A percentile compares a stretch with the other conserved stretches of the same genome.
Evolutionary conservation across 2,888 invertebrate genomes (phyloP).

Genomic region (Ligdia adustata): DNA sequence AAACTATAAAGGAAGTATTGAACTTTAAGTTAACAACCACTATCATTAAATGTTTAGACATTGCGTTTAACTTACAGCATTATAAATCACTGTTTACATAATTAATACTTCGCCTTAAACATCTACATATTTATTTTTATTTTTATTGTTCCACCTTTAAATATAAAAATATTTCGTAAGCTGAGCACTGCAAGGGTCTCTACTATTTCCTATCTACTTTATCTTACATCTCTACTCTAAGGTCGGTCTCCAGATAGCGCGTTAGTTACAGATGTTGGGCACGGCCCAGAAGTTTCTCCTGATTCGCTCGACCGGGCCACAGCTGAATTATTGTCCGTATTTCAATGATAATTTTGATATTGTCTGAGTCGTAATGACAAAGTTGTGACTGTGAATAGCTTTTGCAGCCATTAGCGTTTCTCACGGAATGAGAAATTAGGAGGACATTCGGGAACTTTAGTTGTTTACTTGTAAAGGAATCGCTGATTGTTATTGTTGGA

Average conservation of each 20-base stretch:
- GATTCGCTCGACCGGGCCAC: conserved; percentile 47
- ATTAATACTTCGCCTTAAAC: no score
- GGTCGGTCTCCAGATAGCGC: conserved; percentile 38
- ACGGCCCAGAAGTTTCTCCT: conserved; percentile 44
- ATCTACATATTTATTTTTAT: no score
- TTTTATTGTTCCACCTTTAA: no score
- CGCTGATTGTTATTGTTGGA: not conserved
- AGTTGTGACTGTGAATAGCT: conserved; percentile 7
- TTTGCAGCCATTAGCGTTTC: conserved; percentile 11
- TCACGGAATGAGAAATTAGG: conserved; percentile 2
- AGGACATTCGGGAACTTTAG: conserved; percentile 3
- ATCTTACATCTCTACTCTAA: not conserved
- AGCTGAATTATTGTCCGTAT: conserved; percentile 31
- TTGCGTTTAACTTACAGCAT: no score
- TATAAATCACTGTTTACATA: no score
- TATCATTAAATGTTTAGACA: no score
- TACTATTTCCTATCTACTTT: no score
- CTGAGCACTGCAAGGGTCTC: no score
- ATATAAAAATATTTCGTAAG: no score
- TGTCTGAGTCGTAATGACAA: conserved; percentile 28
- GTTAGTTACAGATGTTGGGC: conserved; percentile 53
- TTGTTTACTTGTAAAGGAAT: conserved; percentile 8
- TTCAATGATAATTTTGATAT: conserved; percentile 40
- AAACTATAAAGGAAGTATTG: no score
- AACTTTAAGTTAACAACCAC: no score